These are phyloP conservation scores for Gymnorhina tibicen DNA, from an alignment of 2,113 vertebrate genomes.

Conservation along the genomic window DNA sequence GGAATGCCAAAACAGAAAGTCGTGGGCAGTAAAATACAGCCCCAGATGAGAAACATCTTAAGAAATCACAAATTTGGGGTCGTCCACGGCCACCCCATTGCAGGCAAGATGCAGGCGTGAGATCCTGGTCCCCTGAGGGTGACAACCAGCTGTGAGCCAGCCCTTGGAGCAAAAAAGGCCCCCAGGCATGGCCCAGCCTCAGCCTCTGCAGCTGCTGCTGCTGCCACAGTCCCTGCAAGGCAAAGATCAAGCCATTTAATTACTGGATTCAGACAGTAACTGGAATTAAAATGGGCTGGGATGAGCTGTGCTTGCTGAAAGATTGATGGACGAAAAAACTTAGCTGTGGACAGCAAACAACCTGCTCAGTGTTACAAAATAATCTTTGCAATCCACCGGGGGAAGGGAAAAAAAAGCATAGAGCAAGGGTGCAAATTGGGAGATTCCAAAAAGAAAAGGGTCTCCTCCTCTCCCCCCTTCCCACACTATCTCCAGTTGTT, in stretches of 20 bases:
- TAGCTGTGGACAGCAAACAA: not conserved
- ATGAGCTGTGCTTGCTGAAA: not conserved
- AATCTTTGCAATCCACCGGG: rapidly evolving
- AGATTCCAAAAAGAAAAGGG: not conserved
- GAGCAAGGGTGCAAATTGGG: not conserved
- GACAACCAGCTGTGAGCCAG: not conserved
- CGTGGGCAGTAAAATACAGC: not conserved
- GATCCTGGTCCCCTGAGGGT: not conserved
- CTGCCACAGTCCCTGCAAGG: not conserved
- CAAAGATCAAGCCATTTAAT: not conserved
- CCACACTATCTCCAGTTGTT: not conserved
- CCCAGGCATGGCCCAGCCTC: not conserved
- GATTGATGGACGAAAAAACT: not conserved
- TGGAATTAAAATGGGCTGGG: not conserved
- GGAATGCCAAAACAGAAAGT: not conserved
- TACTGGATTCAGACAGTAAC: not conserved
- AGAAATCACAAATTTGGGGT: not conserved
- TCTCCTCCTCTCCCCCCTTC: not conserved
- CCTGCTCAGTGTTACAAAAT: not conserved
- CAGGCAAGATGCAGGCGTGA: rapidly evolving
- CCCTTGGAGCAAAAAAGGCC: not conserved
- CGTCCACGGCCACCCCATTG: rapidly evolving
- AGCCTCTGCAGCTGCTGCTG: conserved; percentile 3
- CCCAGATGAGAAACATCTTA: not conserved
- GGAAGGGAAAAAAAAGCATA: not conserved